Evolutionary conservation across 2,113 vertebrate genomes (phyloP), one percentile per base, ranked within the genome.

Genomic region (Pontoporia blainvillei): DNA sequence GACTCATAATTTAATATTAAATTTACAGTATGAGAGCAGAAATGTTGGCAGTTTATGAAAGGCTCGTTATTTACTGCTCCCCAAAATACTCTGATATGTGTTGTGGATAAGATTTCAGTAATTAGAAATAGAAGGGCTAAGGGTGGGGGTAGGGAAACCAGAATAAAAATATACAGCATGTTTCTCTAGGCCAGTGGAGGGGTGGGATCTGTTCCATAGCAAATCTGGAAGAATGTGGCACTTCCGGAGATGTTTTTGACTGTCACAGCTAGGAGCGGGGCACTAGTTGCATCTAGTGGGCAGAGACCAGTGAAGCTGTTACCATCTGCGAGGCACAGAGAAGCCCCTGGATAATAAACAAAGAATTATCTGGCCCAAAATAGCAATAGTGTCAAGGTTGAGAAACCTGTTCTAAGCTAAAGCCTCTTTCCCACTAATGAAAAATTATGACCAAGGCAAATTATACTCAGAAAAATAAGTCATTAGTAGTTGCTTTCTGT

Each of bases 161-260:
- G 72, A 41, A 54, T 31, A 44, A 69, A n/a, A 89, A 83, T 3
- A 34, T 8, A 17, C 7, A 59, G 18, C 11, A 5, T 62, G 4
- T 15, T 69, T 76, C 29, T 76, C 6, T 23, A 54, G n/a, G 23
- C 64, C 49, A 46, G 29, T 6, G 0, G 15, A 18, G 69, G 17
- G 6, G 0, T 15, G 13, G 17, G 7, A 52, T 21, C 73, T 83
- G 6, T 8, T 81, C 2, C 23, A 27, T 0, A 59, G 23, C 8
- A 49, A 66, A 57, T 59, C 17, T 25, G n/a, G 31, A 46, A 73
- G 8, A 31, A 34, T 15, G 0, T 49, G 64, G 34, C 49, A 39
- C 9, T 67, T 75, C 46, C 54, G 54, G 7, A 72, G 23, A 66
- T 34, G 62, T 49, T 61, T 57, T 72, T 59, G 46, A 73, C 25